phyloP scores from a whole-genome alignment of 2,113 vertebrate species.

The Benthochromis sp. region DNA sequence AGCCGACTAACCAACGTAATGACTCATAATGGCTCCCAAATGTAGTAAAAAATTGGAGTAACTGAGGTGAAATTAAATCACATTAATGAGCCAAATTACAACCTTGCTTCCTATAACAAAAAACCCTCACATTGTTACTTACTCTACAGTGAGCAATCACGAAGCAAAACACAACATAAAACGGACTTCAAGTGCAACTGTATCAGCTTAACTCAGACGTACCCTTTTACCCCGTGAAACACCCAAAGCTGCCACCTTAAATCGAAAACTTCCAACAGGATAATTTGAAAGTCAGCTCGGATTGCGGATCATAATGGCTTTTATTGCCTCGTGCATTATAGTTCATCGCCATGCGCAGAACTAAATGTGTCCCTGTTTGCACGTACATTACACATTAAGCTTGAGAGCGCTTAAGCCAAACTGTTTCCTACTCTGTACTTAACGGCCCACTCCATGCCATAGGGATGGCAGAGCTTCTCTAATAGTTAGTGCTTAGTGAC shows the following conservation, averaged over 20 bases:
- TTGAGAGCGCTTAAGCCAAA: background rate
- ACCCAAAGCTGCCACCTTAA: background rate
- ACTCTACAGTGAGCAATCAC: background rate
- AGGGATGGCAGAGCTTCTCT: conserved; percentile 28
- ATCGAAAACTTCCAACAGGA: background rate
- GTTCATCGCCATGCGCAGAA: background rate
- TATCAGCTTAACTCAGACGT: background rate
- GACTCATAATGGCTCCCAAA: background rate
- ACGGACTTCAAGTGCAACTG: background rate
- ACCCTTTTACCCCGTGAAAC: background rate
- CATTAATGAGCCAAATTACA: background rate
- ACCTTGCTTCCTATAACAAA: background rate
- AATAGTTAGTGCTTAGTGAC: conserved; percentile 51
- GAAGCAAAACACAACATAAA: background rate
- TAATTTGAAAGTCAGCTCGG: background rate
- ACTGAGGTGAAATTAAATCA: background rate
- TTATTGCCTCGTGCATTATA: background rate
- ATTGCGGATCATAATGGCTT: background rate
- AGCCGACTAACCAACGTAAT: background rate
- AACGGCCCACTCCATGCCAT: conserved; percentile 24
- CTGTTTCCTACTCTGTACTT: conserved; percentile 12
- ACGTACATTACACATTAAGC: conserved; percentile 16
- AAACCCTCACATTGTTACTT: accelerated
- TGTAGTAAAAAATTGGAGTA: background rate
- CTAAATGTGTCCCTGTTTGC: conserved; percentile 16